phyloP scores from a whole-genome alignment of 2,113 vertebrate genomes.

The Furnarius figulus region DNA sequence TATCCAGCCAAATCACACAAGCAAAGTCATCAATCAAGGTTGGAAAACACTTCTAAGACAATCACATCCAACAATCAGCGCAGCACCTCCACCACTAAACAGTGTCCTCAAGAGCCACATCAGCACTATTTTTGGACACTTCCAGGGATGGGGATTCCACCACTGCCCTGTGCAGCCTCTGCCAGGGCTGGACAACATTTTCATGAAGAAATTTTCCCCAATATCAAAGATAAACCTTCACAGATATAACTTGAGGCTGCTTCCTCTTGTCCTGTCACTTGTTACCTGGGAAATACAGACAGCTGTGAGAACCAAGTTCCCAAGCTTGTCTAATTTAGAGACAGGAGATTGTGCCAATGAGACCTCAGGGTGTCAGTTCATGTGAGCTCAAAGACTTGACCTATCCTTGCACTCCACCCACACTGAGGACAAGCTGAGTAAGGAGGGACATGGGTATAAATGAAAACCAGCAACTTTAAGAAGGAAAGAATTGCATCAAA shows the following conservation, averaged over 20 bases:
- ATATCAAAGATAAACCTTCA: not conserved
- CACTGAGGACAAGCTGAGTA: not conserved
- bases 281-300: not conserved
- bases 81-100: not conserved
- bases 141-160: not conserved
- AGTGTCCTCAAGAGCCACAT: not conserved
- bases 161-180: not conserved
- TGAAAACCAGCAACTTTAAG: not conserved
- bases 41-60: not conserved
- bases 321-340: not conserved
- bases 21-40: not conserved
- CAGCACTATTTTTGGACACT: not conserved
- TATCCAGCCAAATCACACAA: not conserved
- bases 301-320: not conserved
- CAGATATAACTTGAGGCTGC: not conserved
- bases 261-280: not conserved
- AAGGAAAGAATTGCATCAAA: not conserved
- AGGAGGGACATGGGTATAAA: not conserved
- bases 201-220: not conserved
- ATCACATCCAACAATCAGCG: not conserved
- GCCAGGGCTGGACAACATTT: not conserved
- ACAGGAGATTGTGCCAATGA: not conserved
- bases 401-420: not conserved
- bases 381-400: fast-evolving
- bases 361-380: not conserved